Evolutionary conservation across 2,797 vertebrate genomes (phyloP).

Genomic region (Petrocephalus sullivani): DNA sequence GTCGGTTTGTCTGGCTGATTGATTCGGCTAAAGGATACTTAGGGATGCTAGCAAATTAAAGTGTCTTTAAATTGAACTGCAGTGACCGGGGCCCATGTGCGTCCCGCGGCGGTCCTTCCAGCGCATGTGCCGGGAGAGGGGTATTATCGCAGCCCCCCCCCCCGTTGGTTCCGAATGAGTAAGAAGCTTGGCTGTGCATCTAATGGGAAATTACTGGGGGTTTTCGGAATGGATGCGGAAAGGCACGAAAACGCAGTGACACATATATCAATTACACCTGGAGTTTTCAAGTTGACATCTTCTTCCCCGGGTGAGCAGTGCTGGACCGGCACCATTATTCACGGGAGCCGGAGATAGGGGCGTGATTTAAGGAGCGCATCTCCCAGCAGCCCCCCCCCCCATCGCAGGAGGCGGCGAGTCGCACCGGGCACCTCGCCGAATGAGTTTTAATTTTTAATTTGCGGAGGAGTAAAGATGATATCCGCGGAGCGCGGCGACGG

Average conservation of each 20-base stretch:
- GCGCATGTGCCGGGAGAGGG: not conserved
- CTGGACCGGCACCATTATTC: conserved; percentile 46
- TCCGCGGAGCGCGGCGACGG: conserved; percentile 60
- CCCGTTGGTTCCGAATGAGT: conserved; percentile 26
- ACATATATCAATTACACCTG: conserved; percentile 37
- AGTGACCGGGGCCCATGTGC: too few relatives aligned
- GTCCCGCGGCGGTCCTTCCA: not conserved
- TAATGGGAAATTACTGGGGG: conserved; percentile 28
- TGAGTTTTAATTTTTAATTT: conserved; percentile 68
- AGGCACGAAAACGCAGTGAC: conserved; percentile 36
- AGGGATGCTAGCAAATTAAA: not conserved
- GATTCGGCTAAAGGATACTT: not conserved
- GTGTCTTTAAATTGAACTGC: not conserved
- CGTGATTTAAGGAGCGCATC: conserved; percentile 49
- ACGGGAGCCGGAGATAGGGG: conserved; percentile 45
- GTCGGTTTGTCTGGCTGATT: not conserved
- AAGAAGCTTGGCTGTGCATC: conserved; percentile 28
- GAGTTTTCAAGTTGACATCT: conserved; percentile 27
- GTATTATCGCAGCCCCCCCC: conserved; percentile 15
- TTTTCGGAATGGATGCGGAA: conserved; percentile 35
- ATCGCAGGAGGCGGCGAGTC: conserved; percentile 45
- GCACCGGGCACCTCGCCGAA: conserved; percentile 59
- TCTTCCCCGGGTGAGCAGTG: conserved; percentile 26
- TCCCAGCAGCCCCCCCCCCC: conserved; percentile 43
- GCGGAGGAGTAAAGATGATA: conserved; percentile 62